Percentiles rank a stretch among this genome's conserved stretches.
phyloP scores from a whole-genome alignment of 2,113 vertebrate genomes.

The Corvus moneduloides region DNA sequence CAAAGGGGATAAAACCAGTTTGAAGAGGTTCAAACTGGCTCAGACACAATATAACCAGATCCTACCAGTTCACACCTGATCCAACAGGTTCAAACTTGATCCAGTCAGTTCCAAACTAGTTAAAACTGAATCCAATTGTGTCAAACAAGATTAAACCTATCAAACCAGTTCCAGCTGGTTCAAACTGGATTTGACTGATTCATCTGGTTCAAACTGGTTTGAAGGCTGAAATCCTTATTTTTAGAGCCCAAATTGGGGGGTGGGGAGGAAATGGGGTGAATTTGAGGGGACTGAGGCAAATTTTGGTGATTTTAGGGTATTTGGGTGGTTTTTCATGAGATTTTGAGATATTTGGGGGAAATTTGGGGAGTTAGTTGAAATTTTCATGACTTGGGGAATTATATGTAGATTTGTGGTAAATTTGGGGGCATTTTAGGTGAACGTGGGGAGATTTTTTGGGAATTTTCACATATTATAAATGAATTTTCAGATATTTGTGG shows the following conservation, averaged over 20 bases:
- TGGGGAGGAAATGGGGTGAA: accelerated
- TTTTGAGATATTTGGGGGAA: not conserved
- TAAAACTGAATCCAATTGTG: not conserved
- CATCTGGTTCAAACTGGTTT: not conserved
- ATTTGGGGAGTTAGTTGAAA: not conserved
- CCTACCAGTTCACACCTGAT: not conserved
- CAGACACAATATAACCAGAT: not conserved
- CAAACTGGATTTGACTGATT: not conserved
- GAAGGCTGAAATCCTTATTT: not conserved
- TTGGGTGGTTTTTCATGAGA: not conserved
- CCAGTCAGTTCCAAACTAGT: not conserved
- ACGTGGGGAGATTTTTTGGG: accelerated
- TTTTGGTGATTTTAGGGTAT: not conserved
- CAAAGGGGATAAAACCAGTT: not conserved
- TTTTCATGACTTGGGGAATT: not conserved
- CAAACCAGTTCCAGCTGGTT: accelerated
- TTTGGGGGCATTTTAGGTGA: not conserved
- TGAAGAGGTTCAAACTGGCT: not conserved
- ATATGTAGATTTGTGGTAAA: not conserved
- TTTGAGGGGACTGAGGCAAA: not conserved
- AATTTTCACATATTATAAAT: not conserved
- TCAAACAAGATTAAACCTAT: accelerated
- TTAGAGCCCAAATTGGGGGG: accelerated
- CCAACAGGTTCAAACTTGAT: not conserved
- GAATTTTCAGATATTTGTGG: accelerated